Evolutionary conservation across 2,797 vertebrate genomes (phyloP).

Genomic region (Sibirionetta formosa): DNA sequence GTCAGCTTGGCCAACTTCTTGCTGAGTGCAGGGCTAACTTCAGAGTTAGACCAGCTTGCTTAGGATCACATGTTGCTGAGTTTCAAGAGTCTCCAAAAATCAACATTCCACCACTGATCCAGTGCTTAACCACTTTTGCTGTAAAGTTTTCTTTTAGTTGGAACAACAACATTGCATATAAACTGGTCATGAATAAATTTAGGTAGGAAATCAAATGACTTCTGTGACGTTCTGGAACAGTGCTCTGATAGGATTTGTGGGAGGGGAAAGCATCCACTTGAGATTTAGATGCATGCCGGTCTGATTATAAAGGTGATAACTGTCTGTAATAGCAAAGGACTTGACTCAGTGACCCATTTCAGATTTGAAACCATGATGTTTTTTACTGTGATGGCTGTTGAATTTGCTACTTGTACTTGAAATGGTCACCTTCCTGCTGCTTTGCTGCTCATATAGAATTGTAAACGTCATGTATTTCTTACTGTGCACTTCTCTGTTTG

Average conservation of each 20-base stretch:
- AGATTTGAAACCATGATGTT: not conserved
- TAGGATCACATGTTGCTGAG: not conserved
- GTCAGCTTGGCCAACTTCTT: not conserved
- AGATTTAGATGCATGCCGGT: not conserved
- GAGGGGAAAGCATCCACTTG: not conserved
- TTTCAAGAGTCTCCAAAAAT: not conserved
- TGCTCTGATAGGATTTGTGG: not conserved
- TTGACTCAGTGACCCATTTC: not conserved
- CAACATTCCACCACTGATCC: not conserved
- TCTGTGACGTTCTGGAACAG: not conserved
- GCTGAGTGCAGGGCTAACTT: not conserved
- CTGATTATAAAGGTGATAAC: not conserved
- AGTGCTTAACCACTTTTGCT: not conserved
- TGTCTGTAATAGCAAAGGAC: not conserved
- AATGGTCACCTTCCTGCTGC: not conserved
- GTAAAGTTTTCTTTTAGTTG: not conserved
- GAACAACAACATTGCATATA: not conserved
- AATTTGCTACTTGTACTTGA: not conserved
- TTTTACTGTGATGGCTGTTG: not conserved
- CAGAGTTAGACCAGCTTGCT: not conserved
- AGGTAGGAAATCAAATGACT: not conserved
- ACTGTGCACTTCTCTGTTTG: not conserved
- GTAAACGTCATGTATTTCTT: not conserved
- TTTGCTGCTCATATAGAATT: not conserved
- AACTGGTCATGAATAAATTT: not conserved